Evolutionary conservation across 2,113 vertebrate genomes (phyloP).

Genomic region (Protobothrops mucrosquamatus): DNA sequence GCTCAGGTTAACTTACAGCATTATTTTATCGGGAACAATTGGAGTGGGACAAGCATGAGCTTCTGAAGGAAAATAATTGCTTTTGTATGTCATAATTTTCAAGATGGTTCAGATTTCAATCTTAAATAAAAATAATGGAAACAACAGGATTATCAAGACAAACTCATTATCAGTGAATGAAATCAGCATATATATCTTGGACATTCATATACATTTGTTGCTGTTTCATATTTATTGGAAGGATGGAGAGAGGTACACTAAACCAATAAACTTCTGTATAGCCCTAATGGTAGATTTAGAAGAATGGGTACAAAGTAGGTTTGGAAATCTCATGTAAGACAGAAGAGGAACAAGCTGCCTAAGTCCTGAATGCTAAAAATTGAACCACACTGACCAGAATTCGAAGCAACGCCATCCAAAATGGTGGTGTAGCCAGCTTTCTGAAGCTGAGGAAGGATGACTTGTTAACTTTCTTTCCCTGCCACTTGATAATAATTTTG

Average conservation of each 20-base stretch:
- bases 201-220: neutral
- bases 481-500: neutral
- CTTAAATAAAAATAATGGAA: neutral
- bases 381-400: neutral
- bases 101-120: neutral
- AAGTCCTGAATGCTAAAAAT: neutral
- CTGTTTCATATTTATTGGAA: neutral
- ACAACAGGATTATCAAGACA: neutral
- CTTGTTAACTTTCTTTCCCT: neutral
- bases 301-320: neutral
- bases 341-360: neutral
- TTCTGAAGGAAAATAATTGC: neutral
- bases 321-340: neutral
- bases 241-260: neutral
- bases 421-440: neutral
- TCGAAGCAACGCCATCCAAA: neutral
- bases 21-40: neutral
- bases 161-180: neutral
- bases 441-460: neutral
- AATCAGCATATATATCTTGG: neutral
- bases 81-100: neutral
- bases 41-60: neutral
- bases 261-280: neutral
- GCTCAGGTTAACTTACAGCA: neutral
- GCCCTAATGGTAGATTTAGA: neutral